These are phyloP conservation scores for Corythaeola cristata DNA, from an alignment of 2,113 vertebrate species.

Conservation along the genomic window DNA sequence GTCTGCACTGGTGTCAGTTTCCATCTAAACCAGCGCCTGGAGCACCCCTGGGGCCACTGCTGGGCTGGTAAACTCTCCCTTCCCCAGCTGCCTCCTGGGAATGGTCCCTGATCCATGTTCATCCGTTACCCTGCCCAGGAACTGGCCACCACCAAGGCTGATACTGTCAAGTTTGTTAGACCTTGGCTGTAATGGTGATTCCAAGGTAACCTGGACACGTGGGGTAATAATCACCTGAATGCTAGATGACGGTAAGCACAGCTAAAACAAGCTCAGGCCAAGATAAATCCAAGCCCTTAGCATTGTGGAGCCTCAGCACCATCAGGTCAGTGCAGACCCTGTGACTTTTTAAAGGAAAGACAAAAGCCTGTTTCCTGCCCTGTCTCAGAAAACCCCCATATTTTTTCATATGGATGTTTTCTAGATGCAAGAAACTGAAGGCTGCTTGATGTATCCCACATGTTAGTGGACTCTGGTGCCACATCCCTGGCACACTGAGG, in stretches of 20 bases:
- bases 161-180: background rate
- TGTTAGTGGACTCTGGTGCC: background rate
- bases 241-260: background rate
- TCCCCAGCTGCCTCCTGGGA: background rate
- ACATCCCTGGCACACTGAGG: background rate
- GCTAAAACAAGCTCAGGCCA: background rate
- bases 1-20: background rate
- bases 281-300: background rate
- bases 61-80: background rate
- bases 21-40: background rate
- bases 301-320: background rate
- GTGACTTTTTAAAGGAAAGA: background rate
- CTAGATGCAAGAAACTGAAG: background rate
- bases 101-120: background rate
- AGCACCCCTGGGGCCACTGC: background rate
- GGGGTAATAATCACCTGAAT: background rate
- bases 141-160: background rate
- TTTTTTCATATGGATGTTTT: background rate
- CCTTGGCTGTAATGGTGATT: background rate
- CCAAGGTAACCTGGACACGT: background rate
- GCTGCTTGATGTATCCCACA: background rate
- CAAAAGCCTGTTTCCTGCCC: background rate
- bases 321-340: background rate
- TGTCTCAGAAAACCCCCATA: background rate
- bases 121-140: background rate